Evolutionary conservation across 1,140 invertebrate genomes (phyloP), one percentile per base, ranked within the genome.

Genomic region (Chrysomallon squamiferum): DNA sequence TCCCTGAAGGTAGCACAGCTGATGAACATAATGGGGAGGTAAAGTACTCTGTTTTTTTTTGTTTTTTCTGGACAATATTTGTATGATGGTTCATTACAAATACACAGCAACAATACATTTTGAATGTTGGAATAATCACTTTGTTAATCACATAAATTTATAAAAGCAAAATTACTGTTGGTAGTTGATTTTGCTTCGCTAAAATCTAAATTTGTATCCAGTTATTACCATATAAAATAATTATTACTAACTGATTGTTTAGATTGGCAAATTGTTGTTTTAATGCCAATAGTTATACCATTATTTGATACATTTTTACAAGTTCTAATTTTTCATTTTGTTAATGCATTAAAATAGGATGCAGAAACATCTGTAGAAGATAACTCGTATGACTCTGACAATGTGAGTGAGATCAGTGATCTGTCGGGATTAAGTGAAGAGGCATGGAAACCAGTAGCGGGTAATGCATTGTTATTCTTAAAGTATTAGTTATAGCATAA

Each of bases 341-440:
- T n/a, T n/a, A n/a, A n/a, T n/a, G 22, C 11, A 18, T 11, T 64
- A 47, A 33, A 15, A 9, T 18, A 20, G 7, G 41, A n/a, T 38
- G 20, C 29, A 22, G 52, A 66, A 7, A n/a, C 47, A 20, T 54
- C 52, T 63, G 56, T 59, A 57, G 56, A 62, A 41, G 38, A 35
- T 25, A 52, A 30, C 45, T 58, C 13, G 25, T 54, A 80, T 38
- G 88, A 89, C 68, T 86, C 88, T 47, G 90, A 90, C 54, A 88
- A 90, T 76, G 88, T 90, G 59, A 88, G 90, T 64, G 89, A 88
- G 4, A 73, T 85, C 20, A 92, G 90, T 78, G 89, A 91, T 77
- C 83, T 91, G 18, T 92, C 91, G n/a, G 89, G 90, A 67, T 79
- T 92, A 5, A 91, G 90, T 72, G 90, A 89, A 22, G 87, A 88